Conservation (phyloP, 2,113 vertebrate genomes). For the Syrmaticus mikado region DNA sequence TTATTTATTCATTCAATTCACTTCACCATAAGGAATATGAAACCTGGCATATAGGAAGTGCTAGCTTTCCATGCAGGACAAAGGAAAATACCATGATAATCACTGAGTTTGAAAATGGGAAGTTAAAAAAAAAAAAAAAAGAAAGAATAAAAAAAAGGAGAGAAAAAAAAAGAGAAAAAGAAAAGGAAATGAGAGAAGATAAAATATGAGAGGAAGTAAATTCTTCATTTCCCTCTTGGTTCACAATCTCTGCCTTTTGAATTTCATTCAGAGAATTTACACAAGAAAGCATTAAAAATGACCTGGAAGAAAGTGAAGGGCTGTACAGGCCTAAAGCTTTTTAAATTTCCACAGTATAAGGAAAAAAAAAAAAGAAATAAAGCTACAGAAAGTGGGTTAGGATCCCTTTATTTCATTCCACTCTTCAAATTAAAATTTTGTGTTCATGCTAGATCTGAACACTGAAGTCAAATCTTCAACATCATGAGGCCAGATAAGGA, state of each 20-base stretch:
- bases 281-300: neutral
- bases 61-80: neutral
- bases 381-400: neutral
- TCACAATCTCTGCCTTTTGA: neutral
- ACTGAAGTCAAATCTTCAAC: neutral
- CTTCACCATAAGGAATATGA: neutral
- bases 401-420: neutral
- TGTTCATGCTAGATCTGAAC: neutral
- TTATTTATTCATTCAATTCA: neutral
- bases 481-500: accelerated
- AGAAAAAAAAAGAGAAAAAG: neutral
- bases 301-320: neutral
- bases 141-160: neutral
- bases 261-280: neutral
- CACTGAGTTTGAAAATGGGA: accelerated
- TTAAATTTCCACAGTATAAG: neutral
- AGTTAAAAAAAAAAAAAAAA: neutral
- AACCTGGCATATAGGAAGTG: neutral
- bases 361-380: neutral
- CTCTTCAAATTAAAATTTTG: neutral
- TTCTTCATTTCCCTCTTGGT: neutral
- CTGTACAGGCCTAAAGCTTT: neutral
- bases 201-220: neutral
- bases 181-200: neutral
- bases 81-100: neutral